phyloP scores from a whole-genome alignment of 2,888 invertebrate genomes.

The Ceratothoa steindachneri region DNA sequence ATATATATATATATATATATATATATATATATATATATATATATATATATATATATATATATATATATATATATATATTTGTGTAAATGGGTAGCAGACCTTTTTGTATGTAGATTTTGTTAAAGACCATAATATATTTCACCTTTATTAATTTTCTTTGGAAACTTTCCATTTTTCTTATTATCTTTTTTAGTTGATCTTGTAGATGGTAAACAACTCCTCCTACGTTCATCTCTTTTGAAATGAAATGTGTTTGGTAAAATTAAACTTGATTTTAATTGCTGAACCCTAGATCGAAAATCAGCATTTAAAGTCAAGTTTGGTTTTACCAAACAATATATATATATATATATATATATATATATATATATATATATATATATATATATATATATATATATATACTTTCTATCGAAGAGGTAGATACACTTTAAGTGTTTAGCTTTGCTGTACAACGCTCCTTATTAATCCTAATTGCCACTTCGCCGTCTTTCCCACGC shows the following conservation, averaged over 20 bases:
- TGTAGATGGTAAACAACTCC: too few species aligned
- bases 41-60: constrained; percentile 27
- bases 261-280: too few species aligned
- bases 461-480: background rate
- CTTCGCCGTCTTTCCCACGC: background rate
- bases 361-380: constrained; percentile 22
- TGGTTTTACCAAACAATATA: too few species aligned
- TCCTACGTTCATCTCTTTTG: too few species aligned
- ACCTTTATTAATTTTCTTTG: too few species aligned
- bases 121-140: too few species aligned
- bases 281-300: constrained; percentile 10
- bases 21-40: constrained; percentile 26
- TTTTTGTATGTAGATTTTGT: too few species aligned
- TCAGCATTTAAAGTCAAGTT: background rate
- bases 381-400: constrained; percentile 24
- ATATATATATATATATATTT: constrained; percentile 28
- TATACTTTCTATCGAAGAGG: background rate
- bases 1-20: constrained; percentile 28
- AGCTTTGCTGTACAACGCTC: background rate
- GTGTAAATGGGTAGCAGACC: too few species aligned
- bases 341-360: constrained; percentile 15
- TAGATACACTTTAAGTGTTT: background rate
- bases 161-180: too few species aligned
- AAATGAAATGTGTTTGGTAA: too few species aligned
- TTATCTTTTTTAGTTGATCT: too few species aligned